These are phyloP conservation scores for Eupithecia dodoneata DNA, from an alignment of 2,888 invertebrate genomes.

Conservation along the genomic window DNA sequence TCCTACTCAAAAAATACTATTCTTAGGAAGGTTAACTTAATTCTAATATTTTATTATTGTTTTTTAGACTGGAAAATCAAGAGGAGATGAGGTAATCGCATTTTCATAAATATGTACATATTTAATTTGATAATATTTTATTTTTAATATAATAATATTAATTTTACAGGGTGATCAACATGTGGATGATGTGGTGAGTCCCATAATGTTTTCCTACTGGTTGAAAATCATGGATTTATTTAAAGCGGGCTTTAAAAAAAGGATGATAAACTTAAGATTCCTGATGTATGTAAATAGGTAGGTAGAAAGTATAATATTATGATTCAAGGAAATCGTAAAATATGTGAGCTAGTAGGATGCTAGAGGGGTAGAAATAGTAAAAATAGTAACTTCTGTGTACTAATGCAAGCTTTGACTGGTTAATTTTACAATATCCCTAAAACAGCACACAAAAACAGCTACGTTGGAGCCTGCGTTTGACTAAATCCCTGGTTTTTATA, in stretches of 20 bases:
- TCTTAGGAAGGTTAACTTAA: background rate
- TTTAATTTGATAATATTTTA: too few species aligned
- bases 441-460: too few species aligned
- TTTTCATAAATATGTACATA: background rate
- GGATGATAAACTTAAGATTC: too few species aligned
- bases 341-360: too few species aligned
- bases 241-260: too few species aligned
- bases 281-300: background rate
- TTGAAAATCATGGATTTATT: too few species aligned
- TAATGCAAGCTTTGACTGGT: too few species aligned
- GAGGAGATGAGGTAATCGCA: conserved; percentile 65
- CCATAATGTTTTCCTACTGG: background rate
- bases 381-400: too few species aligned
- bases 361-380: too few species aligned
- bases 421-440: too few species aligned
- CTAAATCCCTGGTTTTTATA: too few species aligned
- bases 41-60: conserved; percentile 22
- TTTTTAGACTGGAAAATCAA: conserved; percentile 69
- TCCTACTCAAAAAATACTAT: background rate
- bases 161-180: conserved; percentile 5
- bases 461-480: too few species aligned
- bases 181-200: background rate
- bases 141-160: background rate
- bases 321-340: background rate
- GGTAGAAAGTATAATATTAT: background rate